Conservation (phyloP, 2,113 vertebrate genomes). For the Mormoops blainvillei region DNA sequence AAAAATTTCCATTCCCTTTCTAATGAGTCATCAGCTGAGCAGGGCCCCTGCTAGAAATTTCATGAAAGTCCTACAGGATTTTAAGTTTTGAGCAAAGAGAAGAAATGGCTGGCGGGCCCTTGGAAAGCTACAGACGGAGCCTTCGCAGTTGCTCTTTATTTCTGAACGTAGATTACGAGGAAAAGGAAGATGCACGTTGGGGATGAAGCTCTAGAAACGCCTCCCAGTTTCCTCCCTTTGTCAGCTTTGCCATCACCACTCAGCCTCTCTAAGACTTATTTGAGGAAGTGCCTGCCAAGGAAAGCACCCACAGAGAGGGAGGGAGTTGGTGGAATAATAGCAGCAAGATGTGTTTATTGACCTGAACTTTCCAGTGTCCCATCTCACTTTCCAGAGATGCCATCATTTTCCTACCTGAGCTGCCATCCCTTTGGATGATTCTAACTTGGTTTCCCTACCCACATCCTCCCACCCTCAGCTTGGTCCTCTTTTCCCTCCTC, state of each 20-base stretch:
- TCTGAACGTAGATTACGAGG: slow-evolving; percentile 17
- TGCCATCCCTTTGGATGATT: not conserved
- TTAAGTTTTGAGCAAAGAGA: slow-evolving; percentile 15
- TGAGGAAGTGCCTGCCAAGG: not conserved
- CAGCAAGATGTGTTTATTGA: not conserved
- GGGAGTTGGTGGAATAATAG: not conserved
- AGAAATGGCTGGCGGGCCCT: not conserved
- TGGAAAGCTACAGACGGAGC: not conserved
- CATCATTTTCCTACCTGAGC: not conserved
- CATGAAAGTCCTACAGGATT: not conserved
- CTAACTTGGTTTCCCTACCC: not conserved
- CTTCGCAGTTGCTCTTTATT: slow-evolving; percentile 4
- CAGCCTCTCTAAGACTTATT: slow-evolving; percentile 2
- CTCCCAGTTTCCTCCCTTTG: not conserved
- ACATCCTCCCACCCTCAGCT: not conserved
- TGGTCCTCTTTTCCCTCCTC: not conserved
- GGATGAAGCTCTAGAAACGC: not conserved
- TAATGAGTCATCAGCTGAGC: slow-evolving; percentile 21
- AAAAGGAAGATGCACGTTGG: not conserved
- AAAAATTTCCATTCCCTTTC: slow-evolving; percentile 20
- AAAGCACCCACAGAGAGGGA: not conserved
- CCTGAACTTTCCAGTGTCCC: not conserved
- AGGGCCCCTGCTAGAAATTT: not conserved
- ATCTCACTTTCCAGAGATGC: not conserved
- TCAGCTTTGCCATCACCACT: slow-evolving; percentile 32